phyloP scores from a whole-genome alignment of 2,797 vertebrate species.

The Periophthalmus magnuspinnatus region DNA sequence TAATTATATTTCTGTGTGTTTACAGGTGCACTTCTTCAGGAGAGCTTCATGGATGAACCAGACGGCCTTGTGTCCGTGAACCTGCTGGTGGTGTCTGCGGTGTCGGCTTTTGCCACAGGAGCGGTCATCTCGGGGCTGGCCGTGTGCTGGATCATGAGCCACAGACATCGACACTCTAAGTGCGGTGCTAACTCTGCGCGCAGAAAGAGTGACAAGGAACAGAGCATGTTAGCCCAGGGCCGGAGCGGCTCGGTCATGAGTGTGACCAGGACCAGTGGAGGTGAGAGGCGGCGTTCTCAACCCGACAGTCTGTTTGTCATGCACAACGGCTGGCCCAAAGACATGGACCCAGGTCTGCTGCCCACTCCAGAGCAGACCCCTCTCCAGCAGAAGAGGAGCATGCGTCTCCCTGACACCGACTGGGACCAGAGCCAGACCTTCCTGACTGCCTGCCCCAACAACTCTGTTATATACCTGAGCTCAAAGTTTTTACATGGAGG shows the following conservation, averaged over 20 bases:
- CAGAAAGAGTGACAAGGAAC: slow-evolving; percentile 88
- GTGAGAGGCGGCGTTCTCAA: slow-evolving; percentile 73
- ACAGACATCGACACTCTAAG: slow-evolving; percentile 83
- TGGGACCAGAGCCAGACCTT: slow-evolving; percentile 92
- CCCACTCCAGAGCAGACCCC: slow-evolving; percentile 96
- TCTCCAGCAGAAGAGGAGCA: slow-evolving; percentile 88
- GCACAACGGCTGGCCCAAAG: slow-evolving; percentile 90
- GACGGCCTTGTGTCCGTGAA: slow-evolving; percentile 92
- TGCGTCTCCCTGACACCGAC: slow-evolving; percentile 76
- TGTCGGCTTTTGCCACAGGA: slow-evolving; percentile 92
- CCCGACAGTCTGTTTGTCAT: slow-evolving; percentile 85
- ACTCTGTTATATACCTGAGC: slow-evolving; percentile 84
- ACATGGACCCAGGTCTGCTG: slow-evolving; percentile 87
- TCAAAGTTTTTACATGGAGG: slow-evolving; percentile 78
- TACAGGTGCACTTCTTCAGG: slow-evolving; percentile 77
- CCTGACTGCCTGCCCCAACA: slow-evolving; percentile 80
- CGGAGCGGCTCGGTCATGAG: slow-evolving; percentile 89
- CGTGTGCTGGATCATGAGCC: slow-evolving; percentile 94
- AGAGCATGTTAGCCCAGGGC: slow-evolving; percentile 85
- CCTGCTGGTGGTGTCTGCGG: slow-evolving; percentile 90
- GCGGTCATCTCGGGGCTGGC: slow-evolving; percentile 90
- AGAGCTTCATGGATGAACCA: slow-evolving; percentile 90
- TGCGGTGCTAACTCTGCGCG: slow-evolving; percentile 69
- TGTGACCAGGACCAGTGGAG: slow-evolving; percentile 85
- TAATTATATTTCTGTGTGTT: slow-evolving; percentile 27